Base-by-base conservation (phyloP, 2,797 vertebrate genomes). In the Miichthys miiuy region DNA sequence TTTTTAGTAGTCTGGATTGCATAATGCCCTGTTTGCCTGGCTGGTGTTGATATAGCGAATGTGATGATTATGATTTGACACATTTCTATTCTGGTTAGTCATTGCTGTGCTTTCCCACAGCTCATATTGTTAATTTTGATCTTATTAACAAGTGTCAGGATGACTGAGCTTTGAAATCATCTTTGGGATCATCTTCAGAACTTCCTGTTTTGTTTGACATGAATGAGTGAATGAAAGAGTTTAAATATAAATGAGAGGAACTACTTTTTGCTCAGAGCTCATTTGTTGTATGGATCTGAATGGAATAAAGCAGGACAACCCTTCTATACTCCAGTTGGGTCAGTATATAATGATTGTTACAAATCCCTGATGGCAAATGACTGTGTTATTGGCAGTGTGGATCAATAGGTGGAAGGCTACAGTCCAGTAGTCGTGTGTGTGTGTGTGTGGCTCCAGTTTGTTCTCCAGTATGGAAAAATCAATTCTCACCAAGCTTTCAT, bases 331-430 rank as follows among this genome's bases (percentile, higher is more conserved):
- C 78, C 84, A 78, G 86, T 78, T 72, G 80, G 91, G 88, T 93
- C 87, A 89, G 74, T 87, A 65, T 83, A 79, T 93, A 93, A 92
- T 85, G 90, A 91, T 89, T 81, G 78, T 85, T 89, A 85, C 89
- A 91, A 90, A 93, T 93, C 92, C 92, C 91, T 85, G 86, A 91
- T 87, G 91, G 89, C 88, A 84, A 87, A 90, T 88, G 85, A 80
- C 89, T 90, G 66, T 83, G 84, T 88, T 94, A 93, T 92, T 90
- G 92, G 87, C 91, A 89, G 72, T n/a, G 75, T 57, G 73, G 84
- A 93, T 95, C 94, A 90, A 95, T 93, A 90, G 68, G 75, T 90
- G 87, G 83, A 89, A 71, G 84, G 86, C 84, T 65, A 60, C 51
- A 74, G 86, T 87, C 81, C 87, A 83, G 81, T 69, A 48, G 60